Evolutionary conservation across 2,797 vertebrate genomes (phyloP), one percentile per base, ranked within the genome.

Genomic region (Danio tinwini): DNA sequence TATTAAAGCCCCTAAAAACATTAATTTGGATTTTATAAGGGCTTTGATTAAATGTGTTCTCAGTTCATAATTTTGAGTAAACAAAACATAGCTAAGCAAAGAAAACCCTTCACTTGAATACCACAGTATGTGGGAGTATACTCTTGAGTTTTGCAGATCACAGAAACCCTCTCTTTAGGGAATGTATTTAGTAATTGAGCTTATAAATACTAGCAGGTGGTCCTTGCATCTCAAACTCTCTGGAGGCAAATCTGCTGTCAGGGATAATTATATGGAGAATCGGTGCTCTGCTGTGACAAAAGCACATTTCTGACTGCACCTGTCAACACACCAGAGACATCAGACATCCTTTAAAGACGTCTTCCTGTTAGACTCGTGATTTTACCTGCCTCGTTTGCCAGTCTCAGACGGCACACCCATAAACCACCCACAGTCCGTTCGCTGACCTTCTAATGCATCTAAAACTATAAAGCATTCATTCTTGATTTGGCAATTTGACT

Each of bases 191-290:
- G 49, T 69, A 75, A 75, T 55, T 62, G 40, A 67, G 47, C 17
- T 76, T 50, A 40, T 85, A 83, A 77, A 82, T 79, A 76, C 68
- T 61, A 50, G 72, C 77, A 80, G 80, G 80, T 81, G 76, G 84
- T 83, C 76, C 39, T 56, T 55, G 11, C 21, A 68, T 70, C 73
- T 63, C 37, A 13, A 53, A 64, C 42, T 56, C 67, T 76, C 75
- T 76, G 58, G 63, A 59, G 59, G 82, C n/a, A 17, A 82, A 70
- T 82, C 67, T 80, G 67, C 78, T 72, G 61, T 69, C 67, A 75
- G 71, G 17, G 53, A 71, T 85, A 81, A 83, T 83, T 81, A 64
- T 16, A 74, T 49, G 21, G 62, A 61, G 75, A 69, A 76, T 81
- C 67, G 45, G 52, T n/a, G 49, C 42, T 69, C 29, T 42, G 59